Base-by-base conservation (phyloP, 2,113 vertebrate genomes). In the Rhodinocichla rosea region DNA sequence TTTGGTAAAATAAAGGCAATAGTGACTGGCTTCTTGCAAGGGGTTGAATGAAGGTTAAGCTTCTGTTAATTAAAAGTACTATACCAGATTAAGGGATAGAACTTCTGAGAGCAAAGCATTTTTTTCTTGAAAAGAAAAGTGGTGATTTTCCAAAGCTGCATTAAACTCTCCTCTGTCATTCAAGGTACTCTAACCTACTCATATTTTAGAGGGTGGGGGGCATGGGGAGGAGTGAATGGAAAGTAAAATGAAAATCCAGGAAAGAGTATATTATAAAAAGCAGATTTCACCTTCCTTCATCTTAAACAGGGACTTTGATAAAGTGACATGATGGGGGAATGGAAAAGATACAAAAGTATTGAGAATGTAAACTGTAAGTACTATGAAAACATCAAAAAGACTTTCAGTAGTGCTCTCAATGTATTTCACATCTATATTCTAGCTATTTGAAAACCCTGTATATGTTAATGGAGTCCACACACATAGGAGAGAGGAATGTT, bases 41-140 rank as follows among this genome's bases (percentile, higher is more conserved):
- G 16, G 24, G 19, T 27, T 67, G 37, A 78, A 81, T 87, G 15
- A 70, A 67, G 59, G 83, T 90, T 94, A 89, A 92, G 64, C 64
- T 81, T 77, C 64, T 90, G 45, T 83, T 95, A 94, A 91, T 93
- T 63, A 71, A 80, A 86, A 90, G 18, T 45, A 30, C 62, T 64
- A 5, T 69, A 50, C 17, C 26, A 92, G 82, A 90, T 80, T 45
- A 93, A 76, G 50, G 67, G 76, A 81, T 75, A 77, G 85, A 92
- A 45, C 15, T 76, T 76, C 67, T 90, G 63, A 90, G 68, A 74
- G 52, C 35, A 78, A 68, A 52, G 27, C 10, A 26, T 59, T 93
- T 81, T 91, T 91, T 53, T 71, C 10, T 83, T 83, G 40, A 39
- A 40, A 90, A 86, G 50, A 65, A n/a, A 85, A 86, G 28, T 59